Evolutionary conservation across 2,113 vertebrate genomes (phyloP), one percentile per base, ranked within the genome.

Genomic region (Prochilodus magdalenae): DNA sequence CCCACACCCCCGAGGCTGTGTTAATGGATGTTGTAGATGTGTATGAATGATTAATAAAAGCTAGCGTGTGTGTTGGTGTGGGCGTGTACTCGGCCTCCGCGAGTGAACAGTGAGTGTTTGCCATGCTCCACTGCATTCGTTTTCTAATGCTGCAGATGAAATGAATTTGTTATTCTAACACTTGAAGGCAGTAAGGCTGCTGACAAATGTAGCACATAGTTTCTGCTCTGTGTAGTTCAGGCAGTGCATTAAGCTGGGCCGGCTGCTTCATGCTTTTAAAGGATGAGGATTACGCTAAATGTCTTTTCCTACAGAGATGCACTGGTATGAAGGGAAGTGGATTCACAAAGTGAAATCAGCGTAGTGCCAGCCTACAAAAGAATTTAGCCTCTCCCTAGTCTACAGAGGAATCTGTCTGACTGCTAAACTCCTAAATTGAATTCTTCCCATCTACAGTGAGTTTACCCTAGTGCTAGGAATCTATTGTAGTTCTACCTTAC

Each of bases 41-140:
- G 8, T 77, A 82, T 82, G 55, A 85, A 82, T 85, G 75, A 85
- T 85, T 85, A 85, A 82, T 82, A 81, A 60, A 85, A 79, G 24
- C 36, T 26, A 71, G 59, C 40, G 47, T 29, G 51, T 57, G 73
- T 76, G 78, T 80, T 75, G 65, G 66, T 77, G 66, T 44, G 82
- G 47, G 29, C 49, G 44, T 70, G 22, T 16, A 30, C 66, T 49
- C 24, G 20, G 51, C 44, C 66, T 71, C 26, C 5, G 53, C 67
- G 33, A 44, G n/a, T 47, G 76, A 59, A 63, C 70, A 62, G 16
- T 26, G 84, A 73, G 60, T 74, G 80, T 70, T 77, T 77, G 78
- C 79, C 60, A 55, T 51, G 67, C 60, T 16, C 55, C 60, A 73
- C 67, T 57, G 79, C 47, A 67, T 20, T 65, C 55, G 26, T 67